A percentile compares a stretch with the other conserved stretches of the same genome.
These are phyloP conservation scores for Holothuria scabra DNA, from an alignment of 53 echinoderm and acorn worm genomes.

Conservation along the genomic window DNA sequence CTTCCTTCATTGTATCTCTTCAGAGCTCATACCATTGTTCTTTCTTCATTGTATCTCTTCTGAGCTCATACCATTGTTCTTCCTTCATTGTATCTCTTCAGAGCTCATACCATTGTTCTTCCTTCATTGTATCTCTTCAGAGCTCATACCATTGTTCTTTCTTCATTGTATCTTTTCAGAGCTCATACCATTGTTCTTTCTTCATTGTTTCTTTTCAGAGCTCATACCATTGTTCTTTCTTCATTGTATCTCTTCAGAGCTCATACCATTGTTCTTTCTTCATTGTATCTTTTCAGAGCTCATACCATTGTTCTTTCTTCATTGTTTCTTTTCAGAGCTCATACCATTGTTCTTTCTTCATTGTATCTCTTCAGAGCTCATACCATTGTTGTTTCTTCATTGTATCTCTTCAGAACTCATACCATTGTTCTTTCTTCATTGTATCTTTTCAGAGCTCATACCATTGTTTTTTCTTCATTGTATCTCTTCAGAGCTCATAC, in stretches of 20 bases:
- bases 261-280: too few relatives aligned
- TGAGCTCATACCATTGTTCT: conserved; percentile 95
- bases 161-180: conserved; percentile 62
- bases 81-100: conserved; percentile 76
- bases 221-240: conserved; percentile 86
- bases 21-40: too few relatives aligned
- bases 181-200: conserved; percentile 86
- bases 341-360: conserved; percentile 85
- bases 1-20: conserved; percentile 80
- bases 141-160: conserved; percentile 89
- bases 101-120: too few relatives aligned
- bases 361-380: conserved; percentile 77
- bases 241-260: conserved; percentile 79
- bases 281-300: conserved; percentile 70
- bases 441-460: too few relatives aligned
- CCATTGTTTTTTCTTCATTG: too few relatives aligned
- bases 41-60: conserved; percentile 32
- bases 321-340: conserved; percentile 75
- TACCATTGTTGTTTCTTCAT: background rate
- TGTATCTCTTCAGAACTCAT: conserved; percentile 80
- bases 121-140: conserved; percentile 57
- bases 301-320: conserved; percentile 80
- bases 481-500: too few relatives aligned
- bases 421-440: conserved; percentile 87
- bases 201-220: conserved; percentile 67